These are phyloP conservation scores for Atherinosoma microstoma DNA, from an alignment of 2,797 vertebrate genomes.

Conservation along the genomic window DNA sequence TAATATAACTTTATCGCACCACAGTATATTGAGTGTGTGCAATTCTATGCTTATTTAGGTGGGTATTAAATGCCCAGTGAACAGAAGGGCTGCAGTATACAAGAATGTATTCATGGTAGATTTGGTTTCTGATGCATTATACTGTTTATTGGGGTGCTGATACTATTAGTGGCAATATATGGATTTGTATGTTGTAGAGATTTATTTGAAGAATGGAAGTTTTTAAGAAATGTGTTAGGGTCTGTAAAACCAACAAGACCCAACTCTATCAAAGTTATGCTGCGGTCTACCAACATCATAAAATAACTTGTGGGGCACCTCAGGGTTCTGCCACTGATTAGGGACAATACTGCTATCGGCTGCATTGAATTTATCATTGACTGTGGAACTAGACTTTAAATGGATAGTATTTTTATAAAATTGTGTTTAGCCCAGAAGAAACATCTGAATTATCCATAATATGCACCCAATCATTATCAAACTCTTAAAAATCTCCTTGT, in stretches of 20 bases:
- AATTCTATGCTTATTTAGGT: constrained; percentile 32
- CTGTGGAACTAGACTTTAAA: not conserved
- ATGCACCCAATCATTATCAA: too few relatives aligned
- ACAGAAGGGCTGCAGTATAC: constrained; percentile 13
- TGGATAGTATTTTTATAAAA: constrained; percentile 3
- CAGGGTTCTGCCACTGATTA: constrained; percentile 20
- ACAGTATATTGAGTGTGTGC: constrained; percentile 32
- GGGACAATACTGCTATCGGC: not conserved
- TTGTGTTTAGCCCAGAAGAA: not conserved
- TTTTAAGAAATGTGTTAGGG: constrained; percentile 30
- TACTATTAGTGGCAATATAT: constrained; percentile 27
- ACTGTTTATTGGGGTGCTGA: constrained; percentile 26
- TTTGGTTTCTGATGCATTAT: constrained; percentile 29
- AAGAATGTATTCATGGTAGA: constrained; percentile 13
- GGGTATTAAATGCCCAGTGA: constrained; percentile 27
- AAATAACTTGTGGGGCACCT: constrained; percentile 32
- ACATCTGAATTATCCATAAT: too few relatives aligned
- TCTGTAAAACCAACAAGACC: constrained; percentile 46
- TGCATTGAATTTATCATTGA: not conserved
- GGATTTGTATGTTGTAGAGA: not conserved
- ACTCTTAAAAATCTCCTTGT: too few relatives aligned
- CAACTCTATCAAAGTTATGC: constrained; percentile 31
- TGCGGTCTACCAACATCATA: constrained; percentile 43
- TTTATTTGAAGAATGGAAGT: not conserved
- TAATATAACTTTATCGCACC: constrained; percentile 16